Evolutionary conservation across 2,797 vertebrate species (phyloP).

Genomic region (Scyliorhinus canicula): DNA sequence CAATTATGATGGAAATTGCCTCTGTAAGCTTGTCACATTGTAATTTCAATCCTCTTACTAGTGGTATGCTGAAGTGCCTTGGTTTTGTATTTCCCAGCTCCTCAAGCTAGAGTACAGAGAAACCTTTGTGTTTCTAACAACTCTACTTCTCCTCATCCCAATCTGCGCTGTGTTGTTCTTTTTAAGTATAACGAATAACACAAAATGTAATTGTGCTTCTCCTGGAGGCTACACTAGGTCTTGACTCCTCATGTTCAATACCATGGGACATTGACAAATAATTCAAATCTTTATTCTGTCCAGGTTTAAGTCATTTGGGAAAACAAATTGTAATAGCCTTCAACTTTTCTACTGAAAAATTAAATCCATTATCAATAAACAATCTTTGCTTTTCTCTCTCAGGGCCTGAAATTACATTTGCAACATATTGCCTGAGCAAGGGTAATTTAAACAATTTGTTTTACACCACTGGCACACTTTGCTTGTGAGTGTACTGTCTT

Average conservation of each 20-base stretch:
- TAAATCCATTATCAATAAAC: slow-evolving; percentile 11
- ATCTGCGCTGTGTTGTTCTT: background rate
- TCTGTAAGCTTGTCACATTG: background rate
- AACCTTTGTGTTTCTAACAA: background rate
- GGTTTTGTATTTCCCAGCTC: background rate
- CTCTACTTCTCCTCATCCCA: background rate
- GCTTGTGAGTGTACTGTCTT: background rate
- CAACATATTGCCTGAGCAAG: background rate
- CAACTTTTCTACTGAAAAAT: background rate
- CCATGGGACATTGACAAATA: background rate
- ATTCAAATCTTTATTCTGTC: background rate
- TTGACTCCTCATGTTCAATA: background rate
- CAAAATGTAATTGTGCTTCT: background rate
- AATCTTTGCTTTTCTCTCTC: background rate
- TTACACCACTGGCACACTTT: background rate
- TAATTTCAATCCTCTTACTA: background rate
- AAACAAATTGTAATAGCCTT: background rate
- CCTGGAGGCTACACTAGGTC: background rate
- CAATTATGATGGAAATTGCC: background rate
- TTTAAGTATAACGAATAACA: background rate
- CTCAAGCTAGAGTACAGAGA: background rate
- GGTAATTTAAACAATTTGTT: background rate
- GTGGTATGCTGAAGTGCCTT: background rate
- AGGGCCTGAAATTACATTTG: background rate
- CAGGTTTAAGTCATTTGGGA: background rate